Evolutionary conservation across 1,140 invertebrate species (phyloP), one percentile per base, ranked within the genome.

Genomic region (Drosophila pallidifrons): DNA sequence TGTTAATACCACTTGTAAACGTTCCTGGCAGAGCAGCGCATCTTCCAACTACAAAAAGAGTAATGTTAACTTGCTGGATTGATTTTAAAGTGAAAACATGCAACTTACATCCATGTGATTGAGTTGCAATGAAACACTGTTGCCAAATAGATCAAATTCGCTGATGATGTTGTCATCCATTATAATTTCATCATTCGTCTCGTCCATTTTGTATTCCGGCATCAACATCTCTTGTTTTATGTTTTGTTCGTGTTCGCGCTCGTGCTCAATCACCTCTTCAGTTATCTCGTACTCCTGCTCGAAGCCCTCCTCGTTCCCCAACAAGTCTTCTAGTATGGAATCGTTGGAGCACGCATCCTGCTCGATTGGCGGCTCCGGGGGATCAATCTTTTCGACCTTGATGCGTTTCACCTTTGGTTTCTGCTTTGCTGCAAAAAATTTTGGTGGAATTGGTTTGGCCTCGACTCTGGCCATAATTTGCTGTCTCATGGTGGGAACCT

Each of bases 131-230:
- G 83, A 64, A 30, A 88, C 59, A 15, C 83, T 88, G 15, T 88
- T 88, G 30, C 83, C 83, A 32, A 88, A 88, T 2, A 88, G 25
- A 64, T 88, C 83, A 20, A 88, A 88, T 55, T 88, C 83, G 28
- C 64, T 88, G 0, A 88, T 83, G 1, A 83, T 72, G n/a, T 61
- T 63, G 0, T 81, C 83, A 0, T 87, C 77, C 0, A 68, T 51
- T 10, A 82, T 15, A n/a, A 13, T n/a, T 0, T 77, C 65, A 0
- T 75, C 75, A 1, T 70, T 65, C 10, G 66, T 16, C 1, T 70
- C 70, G 1, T 70, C 71, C 8, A 55, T 16, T 38, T 10, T 71
- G 25, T 16, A 65, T 1, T 71, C 66, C 41, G 35, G 1, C 51
- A 10, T 10, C 35, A 38, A 10, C 35, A 38, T 3, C 3, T 76